Conservation (phyloP, 2,888 invertebrate genomes). For the Mongoloraphidia duomilia region DNA sequence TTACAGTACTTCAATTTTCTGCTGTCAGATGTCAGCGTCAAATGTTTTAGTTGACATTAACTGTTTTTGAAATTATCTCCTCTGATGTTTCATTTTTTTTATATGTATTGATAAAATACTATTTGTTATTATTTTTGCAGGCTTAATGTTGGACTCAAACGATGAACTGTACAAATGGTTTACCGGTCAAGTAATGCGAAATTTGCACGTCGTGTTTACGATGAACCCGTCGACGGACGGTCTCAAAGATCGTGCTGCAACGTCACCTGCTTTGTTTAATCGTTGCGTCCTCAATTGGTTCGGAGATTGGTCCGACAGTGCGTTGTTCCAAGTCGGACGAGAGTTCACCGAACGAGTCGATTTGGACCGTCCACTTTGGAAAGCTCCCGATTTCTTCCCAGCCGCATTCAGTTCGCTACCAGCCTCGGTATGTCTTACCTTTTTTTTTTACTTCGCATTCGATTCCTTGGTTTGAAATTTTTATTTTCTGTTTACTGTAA, state of each 20-base stretch:
- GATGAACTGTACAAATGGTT: conserved; percentile 99
- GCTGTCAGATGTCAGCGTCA: too few relatives aligned
- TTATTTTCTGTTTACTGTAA: too few relatives aligned
- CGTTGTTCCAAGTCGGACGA: conserved; percentile 85
- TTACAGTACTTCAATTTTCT: too few relatives aligned
- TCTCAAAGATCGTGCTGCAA: conserved; percentile 94
- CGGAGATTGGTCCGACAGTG: conserved; percentile 98
- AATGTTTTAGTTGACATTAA: too few relatives aligned
- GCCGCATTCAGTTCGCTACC: conserved; percentile 67
- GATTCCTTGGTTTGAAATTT: too few relatives aligned
- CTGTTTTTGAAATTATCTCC: too few relatives aligned
- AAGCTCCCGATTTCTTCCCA: conserved; percentile 81
- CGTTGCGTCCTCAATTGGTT: conserved; percentile 99
- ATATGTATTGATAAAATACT: neutral
- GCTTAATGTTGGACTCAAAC: conserved; percentile 93
- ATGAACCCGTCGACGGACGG: conserved; percentile 99
- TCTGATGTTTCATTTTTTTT: neutral
- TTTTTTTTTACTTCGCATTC: too few relatives aligned
- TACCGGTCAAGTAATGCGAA: conserved; percentile 97
- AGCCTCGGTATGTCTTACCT: conserved; percentile 19
- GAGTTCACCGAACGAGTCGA: conserved; percentile 95
- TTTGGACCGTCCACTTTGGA: conserved; percentile 76
- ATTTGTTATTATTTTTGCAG: conserved; percentile 14
- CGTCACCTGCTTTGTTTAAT: conserved; percentile 97
- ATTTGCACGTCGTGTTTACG: conserved; percentile 98